These are phyloP conservation scores for Pararge aegeria DNA, from an alignment of 1,140 invertebrate genomes.

Conservation along the genomic window DNA sequence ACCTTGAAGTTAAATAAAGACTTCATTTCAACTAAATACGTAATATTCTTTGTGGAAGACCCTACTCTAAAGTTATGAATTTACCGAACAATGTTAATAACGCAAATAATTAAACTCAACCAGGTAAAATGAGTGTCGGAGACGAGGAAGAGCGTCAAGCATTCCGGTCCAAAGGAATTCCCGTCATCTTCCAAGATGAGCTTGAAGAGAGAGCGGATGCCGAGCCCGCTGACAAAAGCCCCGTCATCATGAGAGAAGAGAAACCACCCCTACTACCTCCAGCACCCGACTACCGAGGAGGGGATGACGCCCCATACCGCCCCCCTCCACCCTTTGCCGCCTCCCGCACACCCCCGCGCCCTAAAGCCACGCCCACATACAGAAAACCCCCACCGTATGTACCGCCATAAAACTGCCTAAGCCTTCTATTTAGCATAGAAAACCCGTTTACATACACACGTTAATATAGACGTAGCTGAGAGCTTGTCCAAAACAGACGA, in stretches of 20 bases:
- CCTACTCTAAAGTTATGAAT: background rate
- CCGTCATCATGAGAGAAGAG: slow-evolving; percentile 95
- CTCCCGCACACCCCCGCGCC: slow-evolving; percentile 84
- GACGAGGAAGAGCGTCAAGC: slow-evolving; percentile 89
- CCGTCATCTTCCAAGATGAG: slow-evolving; percentile 97
- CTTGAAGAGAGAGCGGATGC: slow-evolving; percentile 90
- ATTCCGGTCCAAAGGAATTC: slow-evolving; percentile 94
- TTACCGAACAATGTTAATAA: background rate
- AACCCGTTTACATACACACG: slow-evolving; percentile 15
- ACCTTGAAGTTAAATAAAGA: too few species aligned
- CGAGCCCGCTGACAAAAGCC: slow-evolving; percentile 92
- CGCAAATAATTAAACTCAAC: background rate
- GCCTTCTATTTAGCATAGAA: slow-evolving; percentile 17
- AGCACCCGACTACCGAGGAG: slow-evolving; percentile 79
- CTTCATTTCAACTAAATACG: background rate
- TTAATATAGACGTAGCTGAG: slow-evolving; percentile 16
- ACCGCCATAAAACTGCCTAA: slow-evolving; percentile 86
- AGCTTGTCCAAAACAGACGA: background rate
- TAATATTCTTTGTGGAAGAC: background rate
- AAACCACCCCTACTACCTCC: slow-evolving; percentile 91
- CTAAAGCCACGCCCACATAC: slow-evolving; percentile 91
- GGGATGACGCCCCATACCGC: slow-evolving; percentile 84
- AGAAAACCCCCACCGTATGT: slow-evolving; percentile 95
- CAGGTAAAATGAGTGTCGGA: slow-evolving; percentile 80
- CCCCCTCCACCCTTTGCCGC: slow-evolving; percentile 90